Conservation (phyloP, 2,113 vertebrate species). For the Grus americana region DNA sequence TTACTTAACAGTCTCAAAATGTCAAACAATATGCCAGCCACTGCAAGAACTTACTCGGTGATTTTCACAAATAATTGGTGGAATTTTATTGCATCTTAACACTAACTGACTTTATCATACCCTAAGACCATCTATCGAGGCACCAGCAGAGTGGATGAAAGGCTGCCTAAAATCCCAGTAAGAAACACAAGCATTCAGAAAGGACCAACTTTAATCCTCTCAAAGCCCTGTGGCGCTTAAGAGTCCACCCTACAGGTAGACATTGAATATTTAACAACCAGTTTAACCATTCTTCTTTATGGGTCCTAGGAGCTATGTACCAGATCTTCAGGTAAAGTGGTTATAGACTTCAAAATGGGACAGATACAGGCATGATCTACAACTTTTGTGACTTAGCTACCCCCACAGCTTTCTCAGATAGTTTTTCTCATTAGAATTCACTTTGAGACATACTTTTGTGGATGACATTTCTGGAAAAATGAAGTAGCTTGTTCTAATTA, state of each 20-base stretch:
- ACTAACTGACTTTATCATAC: slow-evolving; percentile 10
- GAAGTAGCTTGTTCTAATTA: background rate
- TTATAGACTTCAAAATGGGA: slow-evolving; percentile 9
- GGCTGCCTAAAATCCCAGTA: background rate
- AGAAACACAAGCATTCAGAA: background rate
- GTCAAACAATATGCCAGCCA: background rate
- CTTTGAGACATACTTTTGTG: background rate
- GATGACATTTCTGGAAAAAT: background rate
- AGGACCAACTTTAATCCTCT: background rate
- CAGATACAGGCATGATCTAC: background rate
- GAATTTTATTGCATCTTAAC: background rate
- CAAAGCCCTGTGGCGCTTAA: background rate
- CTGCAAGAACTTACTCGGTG: background rate
- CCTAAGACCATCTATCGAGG: background rate
- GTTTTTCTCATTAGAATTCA: background rate
- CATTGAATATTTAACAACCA: slow-evolving; percentile 16
- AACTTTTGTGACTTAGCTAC: background rate
- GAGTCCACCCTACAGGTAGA: background rate
- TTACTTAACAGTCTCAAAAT: background rate
- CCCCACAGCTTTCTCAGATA: background rate
- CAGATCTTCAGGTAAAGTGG: background rate
- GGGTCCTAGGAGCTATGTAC: background rate
- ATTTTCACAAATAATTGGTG: slow-evolving; percentile 22
- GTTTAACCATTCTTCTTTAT: background rate
- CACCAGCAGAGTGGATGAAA: background rate